Percentiles rank a stretch among this genome's conserved stretches.
Evolutionary conservation across 2,113 vertebrate species (phyloP).

Genomic region (Hipposideros armiger): DNA sequence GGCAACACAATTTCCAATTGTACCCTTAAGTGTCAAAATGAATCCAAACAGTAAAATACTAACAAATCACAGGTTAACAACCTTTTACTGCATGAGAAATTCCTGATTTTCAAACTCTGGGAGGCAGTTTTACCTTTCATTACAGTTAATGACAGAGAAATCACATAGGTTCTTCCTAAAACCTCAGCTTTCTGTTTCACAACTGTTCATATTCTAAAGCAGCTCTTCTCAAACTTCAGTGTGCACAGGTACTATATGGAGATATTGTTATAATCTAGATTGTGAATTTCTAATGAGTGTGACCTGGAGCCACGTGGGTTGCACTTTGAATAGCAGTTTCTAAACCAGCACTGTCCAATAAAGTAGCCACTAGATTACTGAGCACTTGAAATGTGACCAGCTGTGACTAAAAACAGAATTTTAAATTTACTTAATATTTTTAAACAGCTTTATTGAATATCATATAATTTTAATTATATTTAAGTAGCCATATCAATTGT

Average conservation of each 20-base stretch:
- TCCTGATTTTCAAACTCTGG: background rate
- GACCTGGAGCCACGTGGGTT: background rate
- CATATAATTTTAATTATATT: background rate
- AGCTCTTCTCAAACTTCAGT: background rate
- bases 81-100: background rate
- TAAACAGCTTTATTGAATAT: background rate
- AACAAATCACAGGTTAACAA: background rate
- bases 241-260: background rate
- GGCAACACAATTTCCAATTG: background rate
- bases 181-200: background rate
- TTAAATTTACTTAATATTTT: background rate
- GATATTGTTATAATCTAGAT: background rate
- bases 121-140: background rate
- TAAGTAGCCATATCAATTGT: background rate
- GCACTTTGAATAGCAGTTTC: background rate
- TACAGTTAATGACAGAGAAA: background rate
- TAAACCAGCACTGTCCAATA: background rate
- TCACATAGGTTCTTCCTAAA: background rate
- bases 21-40: background rate
- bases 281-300: background rate
- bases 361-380: background rate
- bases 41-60: background rate
- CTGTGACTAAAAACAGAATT: background rate
- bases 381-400: background rate
- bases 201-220: background rate